These are phyloP conservation scores for Porites australiensis DNA, from an alignment of 64 coral and sea anemone genomes.

Conservation along the genomic window DNA sequence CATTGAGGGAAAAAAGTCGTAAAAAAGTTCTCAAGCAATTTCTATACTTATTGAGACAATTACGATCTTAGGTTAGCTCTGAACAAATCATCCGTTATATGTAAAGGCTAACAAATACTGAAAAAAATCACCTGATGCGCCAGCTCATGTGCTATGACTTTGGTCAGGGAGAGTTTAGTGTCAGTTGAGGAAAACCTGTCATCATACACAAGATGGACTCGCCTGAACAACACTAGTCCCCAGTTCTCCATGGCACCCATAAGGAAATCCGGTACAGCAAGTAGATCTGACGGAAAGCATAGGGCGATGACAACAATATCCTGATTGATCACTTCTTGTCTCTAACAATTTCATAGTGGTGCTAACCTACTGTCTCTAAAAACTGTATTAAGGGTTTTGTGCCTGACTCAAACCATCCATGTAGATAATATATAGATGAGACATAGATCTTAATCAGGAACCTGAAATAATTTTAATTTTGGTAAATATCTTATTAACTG, in stretches of 20 bases:
- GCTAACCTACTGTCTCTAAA: too few species aligned
- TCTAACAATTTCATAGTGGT: too few species aligned
- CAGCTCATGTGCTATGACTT: slow-evolving; percentile 71
- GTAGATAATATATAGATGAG: too few species aligned
- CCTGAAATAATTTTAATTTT: too few species aligned
- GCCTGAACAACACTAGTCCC: slow-evolving; percentile 68
- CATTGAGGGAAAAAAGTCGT: too few species aligned
- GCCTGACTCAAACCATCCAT: too few species aligned
- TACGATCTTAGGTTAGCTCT: not conserved
- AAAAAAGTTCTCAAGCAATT: too few species aligned
- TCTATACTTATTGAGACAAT: not conserved
- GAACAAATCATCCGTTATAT: not conserved
- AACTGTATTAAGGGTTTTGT: too few species aligned
- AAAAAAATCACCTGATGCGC: slow-evolving; percentile 60
- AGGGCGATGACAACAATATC: not conserved
- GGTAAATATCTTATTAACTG: too few species aligned
- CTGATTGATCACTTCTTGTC: too few species aligned
- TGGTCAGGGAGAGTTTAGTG: slow-evolving; percentile 20
- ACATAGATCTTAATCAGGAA: too few species aligned
- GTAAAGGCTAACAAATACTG: not conserved
- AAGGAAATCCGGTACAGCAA: slow-evolving; percentile 71
- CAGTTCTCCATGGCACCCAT: slow-evolving; percentile 73
- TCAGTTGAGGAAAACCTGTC: slow-evolving; percentile 37
- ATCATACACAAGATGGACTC: slow-evolving; percentile 70
- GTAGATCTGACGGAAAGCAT: slow-evolving; percentile 32